Percentiles rank a stretch among this genome's conserved stretches.
Evolutionary conservation across 2,113 vertebrate genomes (phyloP).

Genomic region (Cololabis saira): DNA sequence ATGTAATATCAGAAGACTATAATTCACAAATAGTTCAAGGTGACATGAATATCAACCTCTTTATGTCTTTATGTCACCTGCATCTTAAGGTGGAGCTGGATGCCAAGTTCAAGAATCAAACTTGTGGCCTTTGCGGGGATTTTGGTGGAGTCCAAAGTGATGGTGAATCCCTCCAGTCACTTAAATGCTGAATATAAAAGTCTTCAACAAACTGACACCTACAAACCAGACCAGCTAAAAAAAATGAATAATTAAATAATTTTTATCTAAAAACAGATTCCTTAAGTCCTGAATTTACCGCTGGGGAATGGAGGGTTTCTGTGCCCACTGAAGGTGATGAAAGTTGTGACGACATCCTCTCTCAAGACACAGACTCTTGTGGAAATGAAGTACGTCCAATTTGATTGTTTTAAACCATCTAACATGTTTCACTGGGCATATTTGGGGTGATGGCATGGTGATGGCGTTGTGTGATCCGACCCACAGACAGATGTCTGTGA

Average conservation of each 20-base stretch:
- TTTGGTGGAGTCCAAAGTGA: slow-evolving; percentile 65
- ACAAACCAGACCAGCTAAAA: not conserved
- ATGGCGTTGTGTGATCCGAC: not conserved
- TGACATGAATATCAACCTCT: not conserved
- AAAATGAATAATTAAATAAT: too few species aligned
- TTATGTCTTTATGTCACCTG: not conserved
- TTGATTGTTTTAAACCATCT: not conserved
- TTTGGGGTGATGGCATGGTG: too few species aligned
- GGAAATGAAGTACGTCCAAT: slow-evolving; percentile 42
- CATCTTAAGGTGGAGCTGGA: slow-evolving; percentile 78
- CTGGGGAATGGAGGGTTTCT: slow-evolving; percentile 81
- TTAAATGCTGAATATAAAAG: slow-evolving; percentile 49
- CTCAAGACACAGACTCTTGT: slow-evolving; percentile 13
- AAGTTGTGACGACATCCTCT: slow-evolving; percentile 76
- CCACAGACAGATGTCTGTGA: slow-evolving; percentile 72
- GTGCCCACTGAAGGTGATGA: slow-evolving; percentile 83
- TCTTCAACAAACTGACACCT: not conserved
- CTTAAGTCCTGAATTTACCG: slow-evolving; percentile 71
- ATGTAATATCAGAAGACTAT: too few species aligned
- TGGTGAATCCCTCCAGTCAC: slow-evolving; percentile 59
- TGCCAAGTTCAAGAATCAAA: slow-evolving; percentile 70
- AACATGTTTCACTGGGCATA: not conserved
- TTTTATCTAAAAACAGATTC: slow-evolving; percentile 19
- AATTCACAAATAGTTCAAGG: too few species aligned
- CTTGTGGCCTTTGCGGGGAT: slow-evolving; percentile 83